phyloP scores from a whole-genome alignment of 2,888 invertebrate species.

The Oegoconia quadripuncta region DNA sequence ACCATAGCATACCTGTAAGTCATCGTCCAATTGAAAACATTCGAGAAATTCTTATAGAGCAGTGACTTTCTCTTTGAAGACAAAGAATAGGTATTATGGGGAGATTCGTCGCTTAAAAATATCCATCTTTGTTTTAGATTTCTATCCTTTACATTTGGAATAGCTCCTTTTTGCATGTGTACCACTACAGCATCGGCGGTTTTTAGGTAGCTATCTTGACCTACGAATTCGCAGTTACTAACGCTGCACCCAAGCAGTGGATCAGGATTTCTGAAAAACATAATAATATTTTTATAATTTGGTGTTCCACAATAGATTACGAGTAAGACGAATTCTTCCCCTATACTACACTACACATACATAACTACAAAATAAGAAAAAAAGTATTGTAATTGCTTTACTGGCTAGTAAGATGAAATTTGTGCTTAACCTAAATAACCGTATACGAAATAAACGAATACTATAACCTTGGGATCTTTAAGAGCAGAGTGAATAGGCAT shows the following conservation, averaged over 20 bases:
- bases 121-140: conserved; percentile 79
- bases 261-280: background rate
- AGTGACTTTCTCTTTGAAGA: conserved; percentile 32
- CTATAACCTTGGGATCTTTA: no score
- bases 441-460: no score
- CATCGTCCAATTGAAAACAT: conserved; percentile 83
- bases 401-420: no score
- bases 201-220: conserved; percentile 56
- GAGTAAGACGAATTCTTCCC: conserved; percentile 58
- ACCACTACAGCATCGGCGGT: conserved; percentile 79
- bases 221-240: conserved; percentile 77
- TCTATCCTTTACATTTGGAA: conserved; percentile 28
- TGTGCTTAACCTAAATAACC: no score
- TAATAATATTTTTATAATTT: no score
- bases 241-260: conserved; percentile 61
- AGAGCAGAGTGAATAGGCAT: no score
- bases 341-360: background rate
- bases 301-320: no score
- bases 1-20: conserved; percentile 76
- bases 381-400: no score
- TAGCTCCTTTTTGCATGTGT: conserved; percentile 59
- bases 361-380: no score
- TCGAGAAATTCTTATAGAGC: conserved; percentile 59
- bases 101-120: conserved; percentile 82
- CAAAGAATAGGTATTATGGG: conserved; percentile 74